Conservation (phyloP, 37 sponge, comb jelly and placozoan genomes). For the Chondrilla cf. caribensis region DNA sequence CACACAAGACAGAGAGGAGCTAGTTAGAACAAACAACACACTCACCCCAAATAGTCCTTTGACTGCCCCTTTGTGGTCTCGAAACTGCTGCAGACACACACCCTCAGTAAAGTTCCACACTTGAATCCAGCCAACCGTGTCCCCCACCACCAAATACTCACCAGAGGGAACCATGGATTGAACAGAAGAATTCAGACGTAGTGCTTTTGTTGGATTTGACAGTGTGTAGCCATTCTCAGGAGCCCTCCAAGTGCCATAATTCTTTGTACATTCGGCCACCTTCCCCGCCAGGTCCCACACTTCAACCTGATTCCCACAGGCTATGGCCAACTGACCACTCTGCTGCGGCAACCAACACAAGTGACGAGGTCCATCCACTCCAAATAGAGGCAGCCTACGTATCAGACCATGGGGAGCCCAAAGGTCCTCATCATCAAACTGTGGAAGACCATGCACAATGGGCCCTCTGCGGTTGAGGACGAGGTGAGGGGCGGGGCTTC, state of each 20-base stretch:
- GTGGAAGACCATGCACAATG: neutral
- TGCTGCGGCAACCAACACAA: neutral
- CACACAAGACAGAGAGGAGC: too few relatives aligned
- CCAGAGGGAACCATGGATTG: slow-evolving; percentile 7
- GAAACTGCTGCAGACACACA: slow-evolving; percentile 19
- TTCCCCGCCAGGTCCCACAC: neutral
- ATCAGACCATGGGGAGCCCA: neutral
- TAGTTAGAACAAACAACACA: too few relatives aligned
- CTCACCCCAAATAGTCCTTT: slow-evolving; percentile 60
- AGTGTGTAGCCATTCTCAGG: slow-evolving; percentile 14
- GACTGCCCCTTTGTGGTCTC: slow-evolving; percentile 49
- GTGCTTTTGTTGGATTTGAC: neutral
- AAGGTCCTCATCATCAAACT: neutral
- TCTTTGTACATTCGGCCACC: slow-evolving; percentile 8
- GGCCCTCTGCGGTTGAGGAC: slow-evolving; percentile 20
- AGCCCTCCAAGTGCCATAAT: slow-evolving; percentile 12
- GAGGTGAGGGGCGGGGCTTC: slow-evolving; percentile 24
- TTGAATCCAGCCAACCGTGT: slow-evolving; percentile 12
- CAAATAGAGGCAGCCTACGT: neutral
- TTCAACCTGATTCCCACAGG: neutral
- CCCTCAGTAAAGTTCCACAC: slow-evolving; percentile 20
- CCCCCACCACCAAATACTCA: slow-evolving; percentile 34
- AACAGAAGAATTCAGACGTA: neutral
- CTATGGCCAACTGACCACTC: neutral
- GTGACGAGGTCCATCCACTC: slow-evolving; percentile 1